Conservation (phyloP, 2,113 vertebrate species). For the Cebidichthys violaceus region DNA sequence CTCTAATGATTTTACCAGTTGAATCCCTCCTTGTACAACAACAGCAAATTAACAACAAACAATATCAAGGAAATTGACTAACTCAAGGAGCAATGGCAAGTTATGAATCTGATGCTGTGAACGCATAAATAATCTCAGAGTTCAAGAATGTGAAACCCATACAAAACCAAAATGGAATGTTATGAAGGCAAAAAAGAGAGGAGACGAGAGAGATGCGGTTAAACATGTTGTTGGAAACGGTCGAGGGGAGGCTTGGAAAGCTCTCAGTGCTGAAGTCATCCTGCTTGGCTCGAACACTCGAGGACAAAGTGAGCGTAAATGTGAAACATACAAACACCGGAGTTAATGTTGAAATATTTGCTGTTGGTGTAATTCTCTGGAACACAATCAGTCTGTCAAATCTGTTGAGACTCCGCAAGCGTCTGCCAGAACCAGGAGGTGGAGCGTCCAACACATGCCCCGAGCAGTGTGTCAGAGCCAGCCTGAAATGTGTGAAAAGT, state of each 20-base stretch:
- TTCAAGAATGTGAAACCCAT: conserved; percentile 14
- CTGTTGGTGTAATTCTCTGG: conserved; percentile 69
- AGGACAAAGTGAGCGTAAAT: conserved; percentile 40
- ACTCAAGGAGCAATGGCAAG: conserved; percentile 41
- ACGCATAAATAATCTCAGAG: conserved; percentile 5
- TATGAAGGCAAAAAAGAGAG: conserved; percentile 22
- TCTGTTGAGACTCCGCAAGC: conserved; percentile 42
- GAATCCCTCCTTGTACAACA: conserved; percentile 2
- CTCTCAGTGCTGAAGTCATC: conserved; percentile 65
- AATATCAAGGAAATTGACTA: conserved; percentile 25
- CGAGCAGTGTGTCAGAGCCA: conserved; percentile 41
- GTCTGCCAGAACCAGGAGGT: conserved; percentile 37
- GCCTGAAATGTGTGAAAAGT: conserved; percentile 28
- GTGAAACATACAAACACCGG: conserved; percentile 54
- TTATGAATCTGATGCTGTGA: conserved; percentile 20
- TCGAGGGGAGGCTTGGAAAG: conserved; percentile 37
- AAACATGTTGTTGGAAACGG: conserved; percentile 25
- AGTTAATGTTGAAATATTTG: conserved; percentile 50
- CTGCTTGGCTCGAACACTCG: conserved; percentile 34
- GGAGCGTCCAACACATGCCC: conserved; percentile 47
- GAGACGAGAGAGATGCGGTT: conserved; percentile 21
- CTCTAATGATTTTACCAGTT: conserved; percentile 8
- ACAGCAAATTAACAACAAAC: conserved; percentile 42
- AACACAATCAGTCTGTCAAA: conserved; percentile 59
- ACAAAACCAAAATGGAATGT: conserved; percentile 42